Evolutionary conservation across 2,797 vertebrate genomes (phyloP).

Genomic region (Tolypeutes matacus): DNA sequence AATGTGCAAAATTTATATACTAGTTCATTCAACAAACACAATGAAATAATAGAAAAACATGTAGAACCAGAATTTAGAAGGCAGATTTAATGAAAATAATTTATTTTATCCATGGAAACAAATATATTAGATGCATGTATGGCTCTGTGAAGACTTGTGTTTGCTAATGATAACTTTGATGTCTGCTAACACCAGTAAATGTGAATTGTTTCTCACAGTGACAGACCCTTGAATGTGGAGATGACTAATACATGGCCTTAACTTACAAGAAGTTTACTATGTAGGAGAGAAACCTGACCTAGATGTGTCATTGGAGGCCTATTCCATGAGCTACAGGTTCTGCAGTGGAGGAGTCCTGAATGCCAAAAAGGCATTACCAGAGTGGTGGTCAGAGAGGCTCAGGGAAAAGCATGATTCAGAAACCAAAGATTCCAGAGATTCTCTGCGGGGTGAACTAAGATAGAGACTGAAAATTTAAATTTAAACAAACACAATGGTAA

Average conservation of each 20-base stretch:
- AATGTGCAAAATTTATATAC: background rate
- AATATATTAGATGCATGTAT: background rate
- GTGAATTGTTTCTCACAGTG: background rate
- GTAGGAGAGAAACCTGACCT: background rate
- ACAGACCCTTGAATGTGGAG: background rate
- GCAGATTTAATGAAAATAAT: background rate
- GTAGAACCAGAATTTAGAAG: background rate
- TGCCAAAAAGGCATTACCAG: background rate
- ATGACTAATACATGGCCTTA: background rate
- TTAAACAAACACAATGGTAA: background rate
- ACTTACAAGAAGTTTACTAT: background rate
- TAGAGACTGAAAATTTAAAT: background rate
- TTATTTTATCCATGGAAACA: background rate
- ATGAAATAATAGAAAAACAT: background rate
- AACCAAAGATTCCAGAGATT: background rate
- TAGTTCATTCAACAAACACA: background rate
- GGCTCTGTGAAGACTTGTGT: background rate
- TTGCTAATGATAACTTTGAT: background rate
- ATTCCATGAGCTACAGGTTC: rapidly evolving
- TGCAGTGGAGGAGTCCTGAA: background rate
- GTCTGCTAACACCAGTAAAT: background rate
- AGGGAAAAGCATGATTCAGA: background rate
- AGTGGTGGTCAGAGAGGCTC: background rate
- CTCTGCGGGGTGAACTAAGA: background rate
- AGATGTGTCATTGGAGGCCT: background rate